Evolutionary conservation across 2,797 vertebrate species (phyloP).

Genomic region (Euthynnus affinis): DNA sequence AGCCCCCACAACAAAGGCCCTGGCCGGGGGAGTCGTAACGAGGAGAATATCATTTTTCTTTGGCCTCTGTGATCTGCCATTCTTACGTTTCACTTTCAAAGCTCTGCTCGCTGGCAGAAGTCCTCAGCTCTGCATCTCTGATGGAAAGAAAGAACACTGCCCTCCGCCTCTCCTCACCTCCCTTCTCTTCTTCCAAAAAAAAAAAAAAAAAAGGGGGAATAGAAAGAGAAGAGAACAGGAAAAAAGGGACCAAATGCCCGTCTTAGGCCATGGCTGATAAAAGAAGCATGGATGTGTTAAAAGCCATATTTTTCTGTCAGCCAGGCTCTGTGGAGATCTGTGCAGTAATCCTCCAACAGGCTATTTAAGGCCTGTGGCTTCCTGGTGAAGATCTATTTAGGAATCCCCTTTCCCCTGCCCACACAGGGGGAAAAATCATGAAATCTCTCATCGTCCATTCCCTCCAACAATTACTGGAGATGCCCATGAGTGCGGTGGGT

Average conservation of each 20-base stretch:
- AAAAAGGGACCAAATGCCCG: conserved; percentile 8
- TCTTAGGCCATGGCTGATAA: conserved; percentile 49
- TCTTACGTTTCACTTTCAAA: conserved; percentile 95
- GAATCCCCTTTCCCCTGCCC: conserved; percentile 34
- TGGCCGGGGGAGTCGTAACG: conserved; percentile 85
- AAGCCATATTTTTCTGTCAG: conserved; percentile 54
- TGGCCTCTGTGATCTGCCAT: conserved; percentile 92
- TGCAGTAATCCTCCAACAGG: conserved; percentile 61
- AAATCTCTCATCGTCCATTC: conserved; percentile 1
- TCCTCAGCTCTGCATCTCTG: conserved; percentile 85
- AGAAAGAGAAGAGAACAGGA: neutral
- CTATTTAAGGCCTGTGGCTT: conserved; percentile 70
- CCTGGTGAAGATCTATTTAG: conserved; percentile 55
- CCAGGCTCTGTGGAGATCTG: conserved; percentile 53
- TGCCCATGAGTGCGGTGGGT: conserved; percentile 30
- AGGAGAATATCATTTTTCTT: conserved; percentile 94
- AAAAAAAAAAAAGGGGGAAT: neutral
- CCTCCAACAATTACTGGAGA: neutral
- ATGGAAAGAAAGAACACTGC: conserved; percentile 85
- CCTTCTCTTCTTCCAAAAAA: conserved; percentile 43
- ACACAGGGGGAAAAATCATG: neutral
- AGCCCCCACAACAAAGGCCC: conserved; percentile 91
- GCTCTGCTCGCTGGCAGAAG: conserved; percentile 86
- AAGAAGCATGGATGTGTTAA: conserved; percentile 54
- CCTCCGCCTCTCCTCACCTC: conserved; percentile 77